These are phyloP conservation scores for Lycia hirtaria DNA, from an alignment of 2,888 invertebrate species.

Conservation along the genomic window DNA sequence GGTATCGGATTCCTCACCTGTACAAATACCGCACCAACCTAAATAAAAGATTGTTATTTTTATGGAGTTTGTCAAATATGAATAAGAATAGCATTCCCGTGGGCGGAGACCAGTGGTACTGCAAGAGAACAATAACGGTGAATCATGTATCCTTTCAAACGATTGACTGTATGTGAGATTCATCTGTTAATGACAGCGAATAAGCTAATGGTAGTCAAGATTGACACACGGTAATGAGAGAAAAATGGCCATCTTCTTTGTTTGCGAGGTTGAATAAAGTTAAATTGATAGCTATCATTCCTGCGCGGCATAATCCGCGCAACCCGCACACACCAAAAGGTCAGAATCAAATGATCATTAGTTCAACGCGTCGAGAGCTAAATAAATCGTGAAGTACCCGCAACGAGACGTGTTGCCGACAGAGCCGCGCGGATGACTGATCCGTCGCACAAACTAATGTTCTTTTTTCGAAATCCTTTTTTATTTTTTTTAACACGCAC, in stretches of 20 bases:
- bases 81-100: background rate
- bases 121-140: conserved; percentile 16
- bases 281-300: conserved; percentile 34
- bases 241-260: conserved; percentile 23
- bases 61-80: background rate
- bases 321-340: conserved; percentile 44
- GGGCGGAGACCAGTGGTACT: conserved; percentile 5
- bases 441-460: conserved; percentile 80
- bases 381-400: conserved; percentile 61
- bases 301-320: conserved; percentile 29
- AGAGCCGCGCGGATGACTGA: conserved; percentile 79
- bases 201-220: conserved; percentile 27
- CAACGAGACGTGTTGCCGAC: conserved; percentile 74
- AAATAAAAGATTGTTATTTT: too few relatives aligned
- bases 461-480: conserved; percentile 74
- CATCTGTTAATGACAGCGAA: conserved; percentile 18
- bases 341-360: conserved; percentile 73
- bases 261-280: conserved; percentile 29
- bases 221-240: conserved; percentile 30
- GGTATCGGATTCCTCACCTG: too few relatives aligned
- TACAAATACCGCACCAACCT: too few relatives aligned
- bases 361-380: conserved; percentile 55
- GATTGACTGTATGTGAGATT: conserved; percentile 6
- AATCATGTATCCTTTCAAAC: conserved; percentile 5
- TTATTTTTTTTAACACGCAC: conserved; percentile 76